phyloP scores from a whole-genome alignment of 2,113 vertebrate genomes.

The Larimichthys polyactis region DNA sequence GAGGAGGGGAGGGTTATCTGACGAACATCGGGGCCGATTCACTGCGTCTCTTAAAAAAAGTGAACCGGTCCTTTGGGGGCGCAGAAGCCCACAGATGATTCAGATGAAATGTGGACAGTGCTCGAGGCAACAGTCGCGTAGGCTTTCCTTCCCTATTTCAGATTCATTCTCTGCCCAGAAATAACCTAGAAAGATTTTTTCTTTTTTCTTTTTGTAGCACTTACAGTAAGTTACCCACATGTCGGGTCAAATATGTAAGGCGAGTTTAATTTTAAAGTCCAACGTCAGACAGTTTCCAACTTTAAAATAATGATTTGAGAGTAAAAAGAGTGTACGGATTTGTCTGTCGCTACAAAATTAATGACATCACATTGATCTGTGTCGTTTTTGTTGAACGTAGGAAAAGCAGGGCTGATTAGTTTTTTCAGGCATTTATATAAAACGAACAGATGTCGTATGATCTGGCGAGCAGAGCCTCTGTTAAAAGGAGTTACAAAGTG shows the following conservation, averaged over 20 bases:
- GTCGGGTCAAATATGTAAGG: not conserved
- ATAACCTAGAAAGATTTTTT: constrained; percentile 30
- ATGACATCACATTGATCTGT: not conserved
- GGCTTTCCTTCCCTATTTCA: constrained; percentile 46
- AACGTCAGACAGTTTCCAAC: not conserved
- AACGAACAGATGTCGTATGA: not conserved
- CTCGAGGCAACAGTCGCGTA: constrained; percentile 26
- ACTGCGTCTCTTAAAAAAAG: constrained; percentile 18
- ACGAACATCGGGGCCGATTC: constrained; percentile 26
- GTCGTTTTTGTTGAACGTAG: not conserved
- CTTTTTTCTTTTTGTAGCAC: constrained; percentile 4
- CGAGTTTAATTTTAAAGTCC: not conserved
- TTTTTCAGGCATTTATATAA: not conserved
- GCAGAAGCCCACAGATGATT: constrained; percentile 37
- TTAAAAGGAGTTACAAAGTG: not conserved
- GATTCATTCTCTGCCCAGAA: constrained; percentile 25
- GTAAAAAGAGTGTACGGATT: not conserved
- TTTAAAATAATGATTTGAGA: too few relatives aligned
- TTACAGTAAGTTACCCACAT: not conserved
- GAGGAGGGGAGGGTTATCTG: constrained; percentile 7
- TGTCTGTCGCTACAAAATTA: not conserved
- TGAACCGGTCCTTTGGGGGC: constrained; percentile 32
- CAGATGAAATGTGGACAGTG: constrained; percentile 43
- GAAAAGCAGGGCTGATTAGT: not conserved
- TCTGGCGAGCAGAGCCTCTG: not conserved